Evolutionary conservation across 1,140 invertebrate species (phyloP).

Genomic region (Drosophila bocqueti): DNA sequence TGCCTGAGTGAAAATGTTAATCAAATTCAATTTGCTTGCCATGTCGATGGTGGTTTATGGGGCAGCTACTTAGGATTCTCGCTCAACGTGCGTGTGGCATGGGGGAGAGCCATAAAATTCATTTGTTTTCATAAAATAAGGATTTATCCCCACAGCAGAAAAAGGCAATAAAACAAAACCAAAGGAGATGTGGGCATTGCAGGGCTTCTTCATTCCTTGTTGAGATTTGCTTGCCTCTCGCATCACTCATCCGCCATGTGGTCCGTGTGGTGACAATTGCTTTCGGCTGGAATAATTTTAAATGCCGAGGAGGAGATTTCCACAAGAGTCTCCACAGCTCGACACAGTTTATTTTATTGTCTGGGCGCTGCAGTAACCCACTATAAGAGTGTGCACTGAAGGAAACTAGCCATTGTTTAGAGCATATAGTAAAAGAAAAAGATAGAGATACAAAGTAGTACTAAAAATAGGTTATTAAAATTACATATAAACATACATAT

Average conservation of each 20-base stretch:
- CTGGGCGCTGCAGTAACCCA: constrained; percentile 27
- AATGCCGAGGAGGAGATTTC: constrained; percentile 33
- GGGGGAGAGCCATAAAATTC: constrained; percentile 59
- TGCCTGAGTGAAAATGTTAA: constrained; percentile 50
- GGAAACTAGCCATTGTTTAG: neutral
- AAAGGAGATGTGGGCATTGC: neutral
- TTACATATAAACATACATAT: too few relatives aligned
- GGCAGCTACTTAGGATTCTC: constrained; percentile 29
- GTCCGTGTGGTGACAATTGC: constrained; percentile 67
- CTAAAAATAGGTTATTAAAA: neutral
- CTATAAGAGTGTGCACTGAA: constrained; percentile 6
- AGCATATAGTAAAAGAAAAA: neutral
- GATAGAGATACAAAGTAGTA: neutral
- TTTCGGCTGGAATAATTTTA: constrained; percentile 51
- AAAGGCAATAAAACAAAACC: constrained; percentile 58
- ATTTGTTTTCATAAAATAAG: constrained; percentile 81
- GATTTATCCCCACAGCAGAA: constrained; percentile 60
- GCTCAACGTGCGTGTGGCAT: constrained; percentile 6
- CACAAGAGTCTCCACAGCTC: constrained; percentile 29
- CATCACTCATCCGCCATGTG: constrained; percentile 70
- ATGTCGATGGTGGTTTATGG: constrained; percentile 53
- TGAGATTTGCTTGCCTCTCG: constrained; percentile 44
- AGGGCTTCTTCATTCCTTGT: neutral
- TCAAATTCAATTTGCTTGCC: constrained; percentile 76
- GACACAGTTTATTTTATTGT: constrained; percentile 59